These are phyloP conservation scores for Aurelia sp. DNA, from an alignment of 30 jellyfish, hydroid and myxozoan genomes.

Conservation along the genomic window DNA sequence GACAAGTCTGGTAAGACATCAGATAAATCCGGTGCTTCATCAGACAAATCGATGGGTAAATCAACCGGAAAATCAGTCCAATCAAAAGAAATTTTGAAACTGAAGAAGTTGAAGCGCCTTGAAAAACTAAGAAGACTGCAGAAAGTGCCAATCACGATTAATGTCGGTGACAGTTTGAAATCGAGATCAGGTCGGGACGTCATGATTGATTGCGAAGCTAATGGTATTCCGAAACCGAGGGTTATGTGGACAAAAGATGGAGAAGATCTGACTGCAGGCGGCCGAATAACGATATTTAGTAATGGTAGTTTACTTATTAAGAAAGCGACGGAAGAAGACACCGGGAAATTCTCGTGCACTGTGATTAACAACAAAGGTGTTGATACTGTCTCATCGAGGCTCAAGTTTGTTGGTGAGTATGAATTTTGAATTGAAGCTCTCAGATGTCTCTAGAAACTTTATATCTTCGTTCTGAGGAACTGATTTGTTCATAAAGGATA, in stretches of 20 bases:
- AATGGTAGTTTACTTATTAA: conserved; percentile 73
- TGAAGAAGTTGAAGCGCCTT: too few relatives aligned
- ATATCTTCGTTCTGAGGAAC: too few relatives aligned
- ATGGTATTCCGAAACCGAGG: conserved; percentile 81
- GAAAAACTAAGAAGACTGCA: too few relatives aligned
- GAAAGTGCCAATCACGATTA: not conserved
- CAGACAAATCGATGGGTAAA: too few relatives aligned
- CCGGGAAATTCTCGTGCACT: conserved; percentile 68
- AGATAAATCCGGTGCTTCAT: too few relatives aligned
- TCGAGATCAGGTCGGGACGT: conserved; percentile 65
- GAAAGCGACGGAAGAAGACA: conserved; percentile 43
- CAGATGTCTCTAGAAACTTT: too few relatives aligned
- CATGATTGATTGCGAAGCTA: conserved; percentile 69
- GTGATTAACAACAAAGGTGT: conserved; percentile 76
- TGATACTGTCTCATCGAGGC: conserved; percentile 34
- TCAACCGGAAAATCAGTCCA: too few relatives aligned
- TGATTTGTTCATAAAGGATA: too few relatives aligned
- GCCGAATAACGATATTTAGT: conserved; percentile 8
- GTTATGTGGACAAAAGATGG: conserved; percentile 76
- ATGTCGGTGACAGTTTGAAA: conserved; percentile 69
- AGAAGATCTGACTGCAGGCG: conserved; percentile 19
- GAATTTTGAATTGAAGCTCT: not conserved
- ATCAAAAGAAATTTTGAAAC: too few relatives aligned
- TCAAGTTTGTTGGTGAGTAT: conserved; percentile 63
- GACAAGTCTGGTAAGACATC: too few relatives aligned